Conservation (phyloP, 2,888 invertebrate genomes). For the Colostygia pectinataria region DNA sequence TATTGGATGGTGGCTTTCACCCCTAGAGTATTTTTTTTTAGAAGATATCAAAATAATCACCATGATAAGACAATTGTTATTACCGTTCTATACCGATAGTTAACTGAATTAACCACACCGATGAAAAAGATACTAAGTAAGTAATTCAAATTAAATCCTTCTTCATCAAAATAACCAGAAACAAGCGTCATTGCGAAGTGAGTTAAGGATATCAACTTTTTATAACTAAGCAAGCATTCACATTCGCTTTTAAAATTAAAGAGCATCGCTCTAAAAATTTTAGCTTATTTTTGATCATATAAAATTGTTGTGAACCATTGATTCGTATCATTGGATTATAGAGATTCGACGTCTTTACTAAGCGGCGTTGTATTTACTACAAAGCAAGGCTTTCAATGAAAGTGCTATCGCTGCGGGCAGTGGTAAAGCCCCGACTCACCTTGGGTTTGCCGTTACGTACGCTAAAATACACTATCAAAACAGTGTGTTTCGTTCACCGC, state of each 20-base stretch:
- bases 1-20: too few species aligned
- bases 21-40: too few species aligned
- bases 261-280: constrained; percentile 11
- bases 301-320: constrained; percentile 12
- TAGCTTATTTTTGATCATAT: constrained; percentile 2
- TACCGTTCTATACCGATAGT: too few species aligned
- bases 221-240: constrained; percentile 36
- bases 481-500: constrained; percentile 67
- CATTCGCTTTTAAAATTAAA: constrained; percentile 42
- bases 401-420: constrained; percentile 48
- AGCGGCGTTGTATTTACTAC: constrained; percentile 46
- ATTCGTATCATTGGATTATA: constrained; percentile 12
- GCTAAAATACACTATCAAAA: constrained; percentile 79
- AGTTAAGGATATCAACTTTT: constrained; percentile 58
- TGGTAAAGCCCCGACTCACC: constrained; percentile 67
- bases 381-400: constrained; percentile 46
- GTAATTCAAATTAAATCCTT: too few species aligned
- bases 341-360: constrained; percentile 27
- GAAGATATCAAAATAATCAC: too few species aligned
- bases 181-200: constrained; percentile 34
- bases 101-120: too few species aligned
- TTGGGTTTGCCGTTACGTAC: constrained; percentile 72
- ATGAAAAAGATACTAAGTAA: too few species aligned
- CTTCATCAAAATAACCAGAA: too few species aligned
- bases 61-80: too few species aligned